Percentiles rank a stretch among this genome's conserved stretches.
Evolutionary conservation across 2,888 invertebrate genomes (phyloP).

Genomic region (Tetheella fluctuosa): DNA sequence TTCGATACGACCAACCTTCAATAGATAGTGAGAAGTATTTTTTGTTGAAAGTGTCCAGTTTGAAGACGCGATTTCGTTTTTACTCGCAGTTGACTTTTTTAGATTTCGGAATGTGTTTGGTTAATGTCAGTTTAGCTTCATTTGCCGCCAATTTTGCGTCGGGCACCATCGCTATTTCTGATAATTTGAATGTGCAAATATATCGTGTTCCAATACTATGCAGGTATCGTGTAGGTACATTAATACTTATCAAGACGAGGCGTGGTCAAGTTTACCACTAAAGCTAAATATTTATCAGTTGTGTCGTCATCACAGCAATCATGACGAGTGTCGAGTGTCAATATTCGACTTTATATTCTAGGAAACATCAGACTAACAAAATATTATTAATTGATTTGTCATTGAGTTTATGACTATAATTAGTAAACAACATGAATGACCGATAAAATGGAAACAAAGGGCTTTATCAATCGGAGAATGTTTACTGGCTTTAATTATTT

Average conservation of each 20-base stretch:
- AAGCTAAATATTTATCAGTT: not conserved
- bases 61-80: not conserved
- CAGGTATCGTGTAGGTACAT: conserved; percentile 11
- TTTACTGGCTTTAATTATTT: not conserved
- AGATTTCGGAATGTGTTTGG: conserved; percentile 25
- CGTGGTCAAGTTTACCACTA: conserved; percentile 15
- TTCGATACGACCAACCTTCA: conserved; percentile 13
- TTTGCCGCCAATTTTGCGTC: conserved; percentile 17
- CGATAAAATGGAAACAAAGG: conserved; percentile 10
- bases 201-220: conserved; percentile 23
- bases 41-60: conserved; percentile 1
- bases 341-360: conserved; percentile 22
- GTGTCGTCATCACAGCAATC: conserved; percentile 7
- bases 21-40: not conserved
- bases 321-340: conserved; percentile 15
- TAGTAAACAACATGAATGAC: not conserved
- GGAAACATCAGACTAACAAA: conserved; percentile 13
- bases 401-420: not conserved
- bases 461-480: not conserved
- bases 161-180: conserved; percentile 21
- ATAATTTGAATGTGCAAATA: conserved; percentile 21
- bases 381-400: not conserved
- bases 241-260: conserved; percentile 12
- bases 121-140: conserved; percentile 24
- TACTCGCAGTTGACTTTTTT: conserved; percentile 16